A percentile compares a stretch with the other conserved stretches of the same genome.
Evolutionary conservation across 2,888 invertebrate genomes (phyloP).

Genomic region (Leucophenga montana): DNA sequence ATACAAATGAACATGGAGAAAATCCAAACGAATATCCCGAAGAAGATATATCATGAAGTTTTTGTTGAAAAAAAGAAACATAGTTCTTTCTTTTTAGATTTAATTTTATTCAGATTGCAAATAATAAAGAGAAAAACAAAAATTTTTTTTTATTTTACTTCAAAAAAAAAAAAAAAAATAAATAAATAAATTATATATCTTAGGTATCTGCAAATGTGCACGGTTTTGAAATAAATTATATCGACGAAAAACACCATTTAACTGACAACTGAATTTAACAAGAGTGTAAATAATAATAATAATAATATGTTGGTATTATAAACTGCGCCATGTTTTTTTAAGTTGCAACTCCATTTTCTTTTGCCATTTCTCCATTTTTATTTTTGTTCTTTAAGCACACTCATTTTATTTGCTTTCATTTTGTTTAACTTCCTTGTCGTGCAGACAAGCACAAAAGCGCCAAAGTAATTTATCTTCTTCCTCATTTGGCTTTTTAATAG

Average conservation of each 20-base stretch:
- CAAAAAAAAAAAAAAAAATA: neutral
- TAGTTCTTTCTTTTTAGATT: no score
- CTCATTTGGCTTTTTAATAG: constrained; percentile 29
- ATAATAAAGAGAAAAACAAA: no score
- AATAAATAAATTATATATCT: no score
- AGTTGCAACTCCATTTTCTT: neutral
- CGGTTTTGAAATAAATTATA: neutral
- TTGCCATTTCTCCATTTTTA: neutral
- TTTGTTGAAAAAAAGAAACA: neutral
- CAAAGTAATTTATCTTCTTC: constrained; percentile 27
- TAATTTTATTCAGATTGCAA: no score
- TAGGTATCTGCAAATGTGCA: no score
- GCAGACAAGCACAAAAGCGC: constrained; percentile 12
- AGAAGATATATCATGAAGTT: neutral
- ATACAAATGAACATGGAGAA: no score
- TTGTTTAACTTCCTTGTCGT: neutral
- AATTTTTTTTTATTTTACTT: no score
- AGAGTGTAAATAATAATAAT: neutral
- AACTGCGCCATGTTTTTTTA: neutral
- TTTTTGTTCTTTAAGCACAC: neutral
- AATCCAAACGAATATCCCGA: constrained; percentile 9
- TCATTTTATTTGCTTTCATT: constrained; percentile 1
- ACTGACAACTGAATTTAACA: neutral
- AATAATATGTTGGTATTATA: neutral
- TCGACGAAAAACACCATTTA: no score